Conservation (phyloP, 2,797 vertebrate species). For the Peromyscus eremicus region DNA sequence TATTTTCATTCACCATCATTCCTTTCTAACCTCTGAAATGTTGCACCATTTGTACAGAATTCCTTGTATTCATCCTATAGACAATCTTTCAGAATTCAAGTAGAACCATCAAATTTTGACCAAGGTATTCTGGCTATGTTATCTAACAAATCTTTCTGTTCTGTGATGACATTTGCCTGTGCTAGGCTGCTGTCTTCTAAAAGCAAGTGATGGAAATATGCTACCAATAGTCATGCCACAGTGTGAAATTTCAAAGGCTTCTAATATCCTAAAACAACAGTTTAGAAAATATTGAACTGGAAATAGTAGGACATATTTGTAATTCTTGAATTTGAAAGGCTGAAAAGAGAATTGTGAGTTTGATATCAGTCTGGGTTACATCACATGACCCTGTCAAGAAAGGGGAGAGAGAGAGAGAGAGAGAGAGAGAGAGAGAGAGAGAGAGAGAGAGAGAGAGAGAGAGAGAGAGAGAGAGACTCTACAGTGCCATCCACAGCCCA, state of each 20-base stretch:
- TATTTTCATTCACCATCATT: constrained; percentile 2
- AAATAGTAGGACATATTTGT: neutral
- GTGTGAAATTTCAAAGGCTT: neutral
- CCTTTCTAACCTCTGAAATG: neutral
- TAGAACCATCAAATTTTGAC: neutral
- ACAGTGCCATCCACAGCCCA: neutral
- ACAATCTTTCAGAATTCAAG: neutral
- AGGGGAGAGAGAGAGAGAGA: neutral
- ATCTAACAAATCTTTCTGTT: neutral
- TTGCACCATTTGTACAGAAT: neutral
- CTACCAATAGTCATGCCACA: neutral
- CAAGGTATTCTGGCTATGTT: neutral
- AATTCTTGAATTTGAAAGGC: neutral
- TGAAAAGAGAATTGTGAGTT: neutral
- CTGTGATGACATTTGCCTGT: neutral
- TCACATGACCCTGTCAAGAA: neutral
- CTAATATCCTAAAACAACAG: neutral
- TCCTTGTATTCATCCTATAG: neutral
- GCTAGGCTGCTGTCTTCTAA: neutral
- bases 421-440: neutral
- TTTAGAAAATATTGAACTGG: constrained; percentile 1
- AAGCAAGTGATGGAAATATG: neutral
- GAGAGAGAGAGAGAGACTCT: neutral
- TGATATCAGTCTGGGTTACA: neutral
- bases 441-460: neutral